A percentile compares a stretch with the other conserved stretches of the same genome.
Conservation (phyloP, 2,797 vertebrate genomes). For the Pseudochirops cupreus region DNA sequence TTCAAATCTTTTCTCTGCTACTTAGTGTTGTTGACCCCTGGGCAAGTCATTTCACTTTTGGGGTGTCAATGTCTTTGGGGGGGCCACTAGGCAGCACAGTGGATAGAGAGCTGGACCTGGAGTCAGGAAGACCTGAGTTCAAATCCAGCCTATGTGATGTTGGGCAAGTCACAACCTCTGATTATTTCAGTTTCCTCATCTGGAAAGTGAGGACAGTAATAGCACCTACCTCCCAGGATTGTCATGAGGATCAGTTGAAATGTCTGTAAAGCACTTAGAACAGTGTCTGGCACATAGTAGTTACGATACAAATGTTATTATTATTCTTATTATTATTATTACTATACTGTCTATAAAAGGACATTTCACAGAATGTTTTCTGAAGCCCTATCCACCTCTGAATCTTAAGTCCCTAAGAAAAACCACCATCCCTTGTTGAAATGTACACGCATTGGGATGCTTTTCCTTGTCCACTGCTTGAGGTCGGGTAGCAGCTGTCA, state of each 20-base stretch:
- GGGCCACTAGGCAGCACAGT: not conserved
- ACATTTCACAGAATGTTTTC: not conserved
- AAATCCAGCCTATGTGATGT: not conserved
- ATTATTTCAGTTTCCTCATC: not conserved
- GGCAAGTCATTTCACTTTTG: not conserved
- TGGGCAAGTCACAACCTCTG: not conserved
- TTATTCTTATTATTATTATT: too few relatives aligned
- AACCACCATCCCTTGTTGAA: not conserved
- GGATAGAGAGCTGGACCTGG: not conserved
- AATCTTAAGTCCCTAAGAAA: not conserved
- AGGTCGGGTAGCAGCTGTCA: slow-evolving; percentile 64
- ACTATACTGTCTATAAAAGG: not conserved
- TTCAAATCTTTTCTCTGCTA: not conserved
- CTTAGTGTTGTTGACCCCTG: not conserved
- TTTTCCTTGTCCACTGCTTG: not conserved
- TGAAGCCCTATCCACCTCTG: not conserved
- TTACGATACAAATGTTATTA: not conserved
- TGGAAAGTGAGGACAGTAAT: not conserved
- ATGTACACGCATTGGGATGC: not conserved
- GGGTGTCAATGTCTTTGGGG: not conserved
- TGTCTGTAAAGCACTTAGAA: not conserved
- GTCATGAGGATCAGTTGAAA: not conserved
- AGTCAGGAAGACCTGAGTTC: not conserved
- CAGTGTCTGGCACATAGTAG: not conserved
- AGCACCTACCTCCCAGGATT: not conserved